Conservation (phyloP, 1,140 invertebrate genomes). For the Heterodera schachtii region DNA sequence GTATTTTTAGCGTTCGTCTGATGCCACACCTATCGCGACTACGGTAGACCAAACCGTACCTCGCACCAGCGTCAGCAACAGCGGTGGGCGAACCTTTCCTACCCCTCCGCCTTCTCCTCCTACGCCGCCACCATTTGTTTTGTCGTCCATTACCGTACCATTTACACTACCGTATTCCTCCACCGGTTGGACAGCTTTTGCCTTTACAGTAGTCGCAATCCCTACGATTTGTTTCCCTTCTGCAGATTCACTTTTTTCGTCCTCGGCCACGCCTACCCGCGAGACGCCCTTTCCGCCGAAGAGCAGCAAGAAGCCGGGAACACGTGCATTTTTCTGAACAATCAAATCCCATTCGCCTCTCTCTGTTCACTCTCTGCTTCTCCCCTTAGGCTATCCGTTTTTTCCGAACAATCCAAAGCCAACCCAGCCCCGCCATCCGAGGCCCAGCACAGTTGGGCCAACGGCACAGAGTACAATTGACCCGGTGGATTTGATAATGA, state of each 20-base stretch:
- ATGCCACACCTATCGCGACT: neutral
- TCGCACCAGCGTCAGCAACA: neutral
- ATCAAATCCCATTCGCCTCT: too few relatives aligned
- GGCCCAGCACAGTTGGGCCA: neutral
- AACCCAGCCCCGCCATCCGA: neutral
- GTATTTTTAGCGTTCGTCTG: neutral
- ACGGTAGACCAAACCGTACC: neutral
- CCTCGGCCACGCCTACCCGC: neutral
- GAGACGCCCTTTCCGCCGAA: neutral
- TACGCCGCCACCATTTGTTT: neutral
- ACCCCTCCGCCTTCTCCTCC: too few relatives aligned
- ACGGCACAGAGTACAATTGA: neutral
- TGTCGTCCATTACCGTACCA: neutral
- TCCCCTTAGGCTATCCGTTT: neutral
- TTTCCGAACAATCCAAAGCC: neutral
- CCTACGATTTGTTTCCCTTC: too few relatives aligned
- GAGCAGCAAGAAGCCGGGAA: slow-evolving; percentile 1
- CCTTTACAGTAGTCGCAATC: too few relatives aligned
- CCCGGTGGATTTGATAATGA: slow-evolving; percentile 11
- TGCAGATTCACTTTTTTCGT: neutral
- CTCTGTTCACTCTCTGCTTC: neutral
- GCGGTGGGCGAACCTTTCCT: neutral
- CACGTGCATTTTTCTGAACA: neutral
- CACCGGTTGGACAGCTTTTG: neutral
- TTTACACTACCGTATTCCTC: neutral